Evolutionary conservation across 2,113 vertebrate genomes (phyloP), one percentile per base, ranked within the genome.

Genomic region (Pseudorasbora parva): DNA sequence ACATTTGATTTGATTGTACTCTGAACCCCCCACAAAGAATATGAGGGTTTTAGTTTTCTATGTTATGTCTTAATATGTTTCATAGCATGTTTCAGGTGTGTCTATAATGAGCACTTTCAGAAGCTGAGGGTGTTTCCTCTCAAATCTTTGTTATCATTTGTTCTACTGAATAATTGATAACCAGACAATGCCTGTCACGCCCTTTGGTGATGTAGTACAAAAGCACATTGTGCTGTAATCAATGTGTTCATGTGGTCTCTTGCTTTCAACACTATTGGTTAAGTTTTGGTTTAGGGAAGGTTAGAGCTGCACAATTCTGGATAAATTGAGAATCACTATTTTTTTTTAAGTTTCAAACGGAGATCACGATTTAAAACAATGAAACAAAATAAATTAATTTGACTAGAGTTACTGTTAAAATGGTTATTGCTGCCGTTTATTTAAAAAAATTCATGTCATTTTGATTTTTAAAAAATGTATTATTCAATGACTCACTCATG

Each of bases 131-230:
- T 86, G 89, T 92, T 92, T 89, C 87, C 89, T 81, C 84, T 86
- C 79, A 23, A 83, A 21, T 87, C 56, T 84, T 92, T 91, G 88
- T 92, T 88, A 49, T 6, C 41, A 49, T 89, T 92, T 92, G 89
- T 91, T 90, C 73, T 54, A 56, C 82, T 87, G 60, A 89, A 89
- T 90, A 86, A 92, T 90, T 89, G 33, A 91, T 91, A 60, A 88
- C 37, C 84, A 62, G 69, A 64, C 81, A 81, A 87, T 79, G 57
- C 4, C 54, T 81, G 88, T 45, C 83, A 90, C 88, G 21, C 87
- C 88, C 86, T 78, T 74, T 4, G 17, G 81, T 17, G n/a, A 68
- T 88, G 84, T 85, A 84, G 79, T 78, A 88, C 71, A 51, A 77
- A 66, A 78, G 64, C 59, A 57, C 51, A 62, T 78, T 64, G 41